Base-by-base conservation (phyloP, 2,113 vertebrate genomes). In the Micromys minutus region DNA sequence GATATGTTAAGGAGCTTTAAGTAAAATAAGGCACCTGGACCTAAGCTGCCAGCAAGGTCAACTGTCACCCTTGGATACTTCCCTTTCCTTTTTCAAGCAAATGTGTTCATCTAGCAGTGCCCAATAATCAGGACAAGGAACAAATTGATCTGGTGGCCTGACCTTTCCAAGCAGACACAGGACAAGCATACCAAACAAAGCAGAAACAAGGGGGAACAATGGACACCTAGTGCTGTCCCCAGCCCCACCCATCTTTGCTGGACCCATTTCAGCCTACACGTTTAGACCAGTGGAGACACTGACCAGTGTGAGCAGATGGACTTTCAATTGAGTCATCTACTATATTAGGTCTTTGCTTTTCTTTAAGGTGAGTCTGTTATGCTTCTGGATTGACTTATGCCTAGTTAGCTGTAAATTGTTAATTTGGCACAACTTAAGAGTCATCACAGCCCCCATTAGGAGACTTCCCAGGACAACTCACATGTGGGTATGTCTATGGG, bases 301-400 rank as follows among this genome's bases (percentile, higher is more conserved):
- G 22, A 13, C n/a, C 11, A 57, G 7, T 1, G 26, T 7, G 26
- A 45, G 7, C 1, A 29, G 19, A 81, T 22, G 5, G 63, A 36
- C 36, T 39, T 19, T 7, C 24, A 42, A 16, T 22, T 36, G 21
- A 29, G 4, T 11, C 12, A 2, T 1, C 24, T 17, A 69, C 17
- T 0, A 36, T 5, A 19, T 12, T 0, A 1, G 2, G 42, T 22
- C 36, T 42, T 65, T 50, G 50, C 55, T 71, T 17, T n/a, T 17
- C 42, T 4, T 45, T 36, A 50, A 34, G 45, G 19, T 19, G 1
- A 11, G 7, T 2, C 10, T 13, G 26, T 39, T 42, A 8, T 15
- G 4, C 39, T 47, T 77, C 29, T 19, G 76, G n/a, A 36, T 55
- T 45, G 57, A 45, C 57, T 45, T 31, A 24, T 17, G 13, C 36